Base-by-base conservation (phyloP, 2,797 vertebrate species). In the Hemitrygon akajei region DNA sequence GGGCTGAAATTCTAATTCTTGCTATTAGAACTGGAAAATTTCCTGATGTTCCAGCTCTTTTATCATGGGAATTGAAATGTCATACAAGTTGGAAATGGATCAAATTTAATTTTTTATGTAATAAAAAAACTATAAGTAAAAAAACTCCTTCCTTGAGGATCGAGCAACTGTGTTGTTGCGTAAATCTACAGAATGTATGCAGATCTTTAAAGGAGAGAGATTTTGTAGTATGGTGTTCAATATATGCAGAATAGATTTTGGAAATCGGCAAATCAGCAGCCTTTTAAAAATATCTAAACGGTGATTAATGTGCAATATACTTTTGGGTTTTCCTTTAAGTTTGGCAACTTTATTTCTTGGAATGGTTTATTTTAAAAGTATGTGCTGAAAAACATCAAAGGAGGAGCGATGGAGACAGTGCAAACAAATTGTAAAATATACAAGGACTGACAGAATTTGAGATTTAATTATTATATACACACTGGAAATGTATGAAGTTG, bases 21-120 rank as follows among this genome's bases (percentile, higher is more conserved):
- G 91, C 91, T 40, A 91, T 93, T 93, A 93, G 71, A 93, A 93
- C 37, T 93, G 91, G 91, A 93, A 93, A 93, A 93, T 93, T 75
- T 93, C 91, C 91, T 75, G 91, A 93, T 75, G 91, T 93, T 93
- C 91, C 91, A 93, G 91, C 91, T 93, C 91, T 93, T 93, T 93
- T 93, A 93, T 93, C 91, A 93, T 30, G 91, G 71, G 91, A 93
- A 93, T 93, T 93, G 91, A 93, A 93, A 93, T 93, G 91, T 93
- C 91, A 93, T 75, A 76, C 91, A 93, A 75, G 91, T 93, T 93
- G 66, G 91, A 93, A 93, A 93, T 93, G 73, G 91, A 93, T 93
- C 91, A 75, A 93, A 93, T 93, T 93, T 75, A 93, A 93, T 93
- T 93, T 93, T 56, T 75, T 30, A 93, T 76, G 71, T 75, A 76